Conservation (phyloP, 1,140 invertebrate species). For the Papilio polyxenes region DNA sequence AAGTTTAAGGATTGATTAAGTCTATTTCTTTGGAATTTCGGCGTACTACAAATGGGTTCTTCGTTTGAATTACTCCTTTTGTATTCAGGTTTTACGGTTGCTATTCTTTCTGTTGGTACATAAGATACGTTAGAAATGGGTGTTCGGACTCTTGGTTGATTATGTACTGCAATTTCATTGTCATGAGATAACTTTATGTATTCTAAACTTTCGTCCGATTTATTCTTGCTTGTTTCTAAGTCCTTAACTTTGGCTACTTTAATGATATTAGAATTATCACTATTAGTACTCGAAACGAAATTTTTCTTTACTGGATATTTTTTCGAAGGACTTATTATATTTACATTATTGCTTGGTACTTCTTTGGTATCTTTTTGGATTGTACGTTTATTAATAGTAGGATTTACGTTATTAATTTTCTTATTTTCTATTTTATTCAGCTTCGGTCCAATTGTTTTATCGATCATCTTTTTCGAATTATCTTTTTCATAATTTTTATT, state of each 20-base stretch:
- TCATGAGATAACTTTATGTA: slow-evolving; percentile 76
- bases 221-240: slow-evolving; percentile 74
- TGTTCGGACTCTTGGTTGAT: slow-evolving; percentile 77
- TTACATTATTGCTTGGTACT: slow-evolving; percentile 68
- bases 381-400: slow-evolving; percentile 67
- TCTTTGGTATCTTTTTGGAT: slow-evolving; percentile 77
- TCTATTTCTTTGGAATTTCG: slow-evolving; percentile 77
- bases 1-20: slow-evolving; percentile 78
- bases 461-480: slow-evolving; percentile 56
- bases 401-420: slow-evolving; percentile 50
- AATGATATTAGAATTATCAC: slow-evolving; percentile 68
- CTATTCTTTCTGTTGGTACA: slow-evolving; percentile 66
- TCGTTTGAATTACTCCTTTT: slow-evolving; percentile 71
- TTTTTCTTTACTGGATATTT: slow-evolving; percentile 74
- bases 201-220: slow-evolving; percentile 75
- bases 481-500: slow-evolving; percentile 60
- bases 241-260: slow-evolving; percentile 77
- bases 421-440: slow-evolving; percentile 51
- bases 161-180: slow-evolving; percentile 78
- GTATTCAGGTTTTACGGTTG: slow-evolving; percentile 57
- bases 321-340: slow-evolving; percentile 76
- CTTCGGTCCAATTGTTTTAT: slow-evolving; percentile 52
- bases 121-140: slow-evolving; percentile 77
- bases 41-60: slow-evolving; percentile 65
- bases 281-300: slow-evolving; percentile 69